These are phyloP conservation scores for Channallabes apus DNA, from an alignment of 2,797 vertebrate genomes.

Conservation along the genomic window DNA sequence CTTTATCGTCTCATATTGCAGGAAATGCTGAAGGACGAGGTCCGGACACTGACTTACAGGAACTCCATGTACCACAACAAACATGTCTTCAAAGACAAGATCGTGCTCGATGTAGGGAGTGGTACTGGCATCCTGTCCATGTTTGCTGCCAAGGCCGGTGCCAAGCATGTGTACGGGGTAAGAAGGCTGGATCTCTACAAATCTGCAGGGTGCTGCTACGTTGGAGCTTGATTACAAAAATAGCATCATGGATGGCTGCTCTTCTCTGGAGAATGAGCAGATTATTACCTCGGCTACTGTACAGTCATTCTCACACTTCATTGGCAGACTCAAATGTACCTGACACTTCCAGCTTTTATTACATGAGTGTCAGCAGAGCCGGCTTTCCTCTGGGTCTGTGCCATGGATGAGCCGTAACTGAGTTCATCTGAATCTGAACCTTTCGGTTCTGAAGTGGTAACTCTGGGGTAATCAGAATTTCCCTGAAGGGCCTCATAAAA, in stretches of 20 bases:
- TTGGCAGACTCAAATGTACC: slow-evolving; percentile 12
- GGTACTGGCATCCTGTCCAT: slow-evolving; percentile 97
- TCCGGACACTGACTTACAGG: slow-evolving; percentile 93
- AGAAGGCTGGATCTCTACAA: slow-evolving; percentile 57
- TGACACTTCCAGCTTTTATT: slow-evolving; percentile 24
- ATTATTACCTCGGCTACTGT: slow-evolving; percentile 23
- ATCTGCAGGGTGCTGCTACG: slow-evolving; percentile 40
- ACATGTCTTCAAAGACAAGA: slow-evolving; percentile 96
- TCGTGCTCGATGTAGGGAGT: slow-evolving; percentile 95
- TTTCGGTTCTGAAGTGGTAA: slow-evolving; percentile 35
- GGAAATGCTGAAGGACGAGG: slow-evolving; percentile 99
- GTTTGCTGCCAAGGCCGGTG: slow-evolving; percentile 98
- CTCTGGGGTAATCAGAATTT: slow-evolving; percentile 44
- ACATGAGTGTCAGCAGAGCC: slow-evolving; percentile 10
- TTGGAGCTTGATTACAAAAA: slow-evolving; percentile 39
- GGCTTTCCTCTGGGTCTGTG: slow-evolving; percentile 5
- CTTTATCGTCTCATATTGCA: slow-evolving; percentile 58
- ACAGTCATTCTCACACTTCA: slow-evolving; percentile 10
- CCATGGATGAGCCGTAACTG: slow-evolving; percentile 30
- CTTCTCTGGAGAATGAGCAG: slow-evolving; percentile 26
- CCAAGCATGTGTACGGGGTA: slow-evolving; percentile 95
- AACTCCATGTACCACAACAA: slow-evolving; percentile 99
- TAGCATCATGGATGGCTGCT: slow-evolving; percentile 41
- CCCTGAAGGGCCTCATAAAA: slow-evolving; percentile 34
- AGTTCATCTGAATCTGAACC: slow-evolving; percentile 47